Base-by-base conservation (phyloP, 2,888 invertebrate genomes). In the Rutpela maculata region DNA sequence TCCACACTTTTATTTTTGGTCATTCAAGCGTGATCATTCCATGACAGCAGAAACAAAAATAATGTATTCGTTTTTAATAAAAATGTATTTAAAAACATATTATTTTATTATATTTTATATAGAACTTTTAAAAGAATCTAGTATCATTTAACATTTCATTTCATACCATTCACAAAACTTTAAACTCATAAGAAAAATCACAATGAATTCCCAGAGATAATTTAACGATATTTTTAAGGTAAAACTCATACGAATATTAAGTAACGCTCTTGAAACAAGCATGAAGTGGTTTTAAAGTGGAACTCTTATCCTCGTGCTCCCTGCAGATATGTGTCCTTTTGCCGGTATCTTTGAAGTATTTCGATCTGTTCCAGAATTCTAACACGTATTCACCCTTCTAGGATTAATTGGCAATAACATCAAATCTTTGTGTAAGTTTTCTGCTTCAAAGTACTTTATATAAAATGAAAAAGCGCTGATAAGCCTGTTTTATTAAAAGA, bases 321-420 rank as follows among this genome's bases (percentile, higher is more conserved):
- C 35, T 65, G 66, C 63, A 74, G 55, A 66, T 66, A 66, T 74
- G 66, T 65, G 56, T 74, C 35, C 63, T 66, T 62, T 66, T 63
- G 15, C 17, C 56, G 65, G 19, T 18, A 17, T 12, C 66, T 72
- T 63, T 72, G 63, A 72, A 63, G 63, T 72, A 62, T 63, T 59
- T 72, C 62, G 38, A 43, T 62, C 26, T 62, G 18, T 7, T n/a
- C 62, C 19, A 18, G 57, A 35, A 69, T 69, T 56, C n/a, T 35
- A 38, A 26, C 56, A 69, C 66, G 38, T 67, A 67, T 50, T 38
- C 50, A 62, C 62, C 35, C 31, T 62, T 62, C 62, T 31, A 62
- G 9, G 31, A 62, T 31, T 62, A 62, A 62, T 62, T 62, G 62
- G 26, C 62, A 62, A 31, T 35, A 50, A n/a, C 62, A n/a, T 62